Evolutionary conservation across 2,888 invertebrate genomes (phyloP), one percentile per base, ranked within the genome.

Genomic region (Campoplex nolae): DNA sequence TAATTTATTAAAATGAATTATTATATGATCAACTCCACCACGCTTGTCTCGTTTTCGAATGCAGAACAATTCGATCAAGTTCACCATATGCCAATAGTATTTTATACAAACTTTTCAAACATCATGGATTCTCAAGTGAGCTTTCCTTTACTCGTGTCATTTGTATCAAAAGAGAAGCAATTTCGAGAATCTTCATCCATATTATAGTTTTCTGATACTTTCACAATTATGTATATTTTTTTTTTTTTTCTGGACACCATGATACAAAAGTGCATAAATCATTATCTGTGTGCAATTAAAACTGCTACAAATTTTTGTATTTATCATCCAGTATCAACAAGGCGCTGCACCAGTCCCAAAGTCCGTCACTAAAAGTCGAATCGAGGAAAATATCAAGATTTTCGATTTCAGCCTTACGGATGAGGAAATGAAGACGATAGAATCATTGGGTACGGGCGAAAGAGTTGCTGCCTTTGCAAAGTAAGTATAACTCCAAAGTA

Each of bases 261-360:
- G 16, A 48, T n/a, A 48, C 16, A 4, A 18, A 51, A 6, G 4
- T 38, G 51, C 18, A 18, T 51, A n/a, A 18, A 51, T 3, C 18
- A 4, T 51, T 45, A 0, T 45, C 13, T 13, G 11, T 45, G 11
- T 45, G 11, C 9, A 3, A 42, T 9, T 1, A 6, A 51, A 51
- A 51, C 16, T 16, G 18, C 51, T 51, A 18, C 16, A 16, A 51
- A 51, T 51, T 45, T n/a, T 54, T 13, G 32, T 13, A 51, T 51
- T 70, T 45, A 75, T 85, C 70, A 11, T 81, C 16, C 70, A 93
- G 93, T 86, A 90, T 9, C 92, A 93, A 87, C 90, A 90, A 85
- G 96, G 95, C 0, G 93, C 96, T 77, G 94, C 95, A 1, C 96
- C 95, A 54, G 96, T 97, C 84, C 97, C 97, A 0, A 97, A 97